phyloP scores from a whole-genome alignment of 2,113 vertebrate species.

The Sitta europaea region DNA sequence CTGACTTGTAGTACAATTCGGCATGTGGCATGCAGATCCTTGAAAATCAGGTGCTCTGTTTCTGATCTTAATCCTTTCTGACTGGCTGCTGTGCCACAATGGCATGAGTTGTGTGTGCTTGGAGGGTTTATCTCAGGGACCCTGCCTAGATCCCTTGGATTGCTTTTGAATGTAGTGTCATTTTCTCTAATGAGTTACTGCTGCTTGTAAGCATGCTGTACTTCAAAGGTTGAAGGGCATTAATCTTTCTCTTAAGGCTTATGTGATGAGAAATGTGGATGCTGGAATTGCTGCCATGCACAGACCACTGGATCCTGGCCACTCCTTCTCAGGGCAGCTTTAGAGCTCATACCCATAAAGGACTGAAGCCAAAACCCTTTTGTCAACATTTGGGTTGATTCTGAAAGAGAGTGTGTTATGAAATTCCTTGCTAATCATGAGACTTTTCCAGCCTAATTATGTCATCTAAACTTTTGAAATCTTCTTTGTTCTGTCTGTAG shows the following conservation, averaged over 20 bases:
- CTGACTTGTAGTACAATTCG: neutral
- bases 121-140: neutral
- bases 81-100: neutral
- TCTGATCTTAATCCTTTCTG: neutral
- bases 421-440: neutral
- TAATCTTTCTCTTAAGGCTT: conserved; percentile 11
- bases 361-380: conserved; percentile 6
- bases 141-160: neutral
- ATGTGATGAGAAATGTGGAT: neutral
- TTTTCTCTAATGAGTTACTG: conserved; percentile 24
- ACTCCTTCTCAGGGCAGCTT: neutral
- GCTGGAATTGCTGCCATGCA: neutral
- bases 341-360: neutral
- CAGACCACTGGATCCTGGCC: conserved; percentile 7
- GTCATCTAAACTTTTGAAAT: conserved; percentile 10
- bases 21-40: neutral
- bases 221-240: neutral
- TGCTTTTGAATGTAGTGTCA: conserved; percentile 8
- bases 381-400: conserved; percentile 22
- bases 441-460: neutral
- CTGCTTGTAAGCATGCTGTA: neutral
- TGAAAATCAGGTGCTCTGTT: neutral
- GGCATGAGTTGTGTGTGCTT: neutral
- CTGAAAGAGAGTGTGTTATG: neutral
- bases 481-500: conserved; percentile 63